phyloP scores from a whole-genome alignment of 2,113 vertebrate species.

The Dermatemys mawii region DNA sequence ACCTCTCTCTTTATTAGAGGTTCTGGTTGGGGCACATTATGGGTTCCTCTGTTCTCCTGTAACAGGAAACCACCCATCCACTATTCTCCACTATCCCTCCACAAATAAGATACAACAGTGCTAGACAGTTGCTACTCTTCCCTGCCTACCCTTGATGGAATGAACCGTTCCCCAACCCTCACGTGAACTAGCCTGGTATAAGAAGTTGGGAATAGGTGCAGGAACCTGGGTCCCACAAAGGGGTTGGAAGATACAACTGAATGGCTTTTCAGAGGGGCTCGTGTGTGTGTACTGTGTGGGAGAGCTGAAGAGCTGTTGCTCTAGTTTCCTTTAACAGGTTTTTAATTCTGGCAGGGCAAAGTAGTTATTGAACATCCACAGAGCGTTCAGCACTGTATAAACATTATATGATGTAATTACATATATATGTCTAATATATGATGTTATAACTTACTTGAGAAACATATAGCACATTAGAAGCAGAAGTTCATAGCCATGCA shows the following conservation, averaged over 20 bases:
- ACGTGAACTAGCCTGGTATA: not conserved
- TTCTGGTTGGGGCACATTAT: accelerated
- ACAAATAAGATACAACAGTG: not conserved
- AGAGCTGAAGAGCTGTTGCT: not conserved
- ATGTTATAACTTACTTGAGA: not conserved
- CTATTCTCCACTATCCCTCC: not conserved
- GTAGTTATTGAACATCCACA: not conserved
- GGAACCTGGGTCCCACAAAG: not conserved
- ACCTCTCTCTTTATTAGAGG: not conserved
- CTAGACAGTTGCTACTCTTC: not conserved
- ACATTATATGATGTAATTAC: not conserved
- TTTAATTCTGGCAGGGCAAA: not conserved
- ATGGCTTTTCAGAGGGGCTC: not conserved
- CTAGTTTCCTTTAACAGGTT: not conserved
- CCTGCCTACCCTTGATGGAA: not conserved
- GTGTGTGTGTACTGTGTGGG: accelerated
- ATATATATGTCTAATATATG: not conserved
- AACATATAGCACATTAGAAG: not conserved
- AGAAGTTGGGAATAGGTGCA: not conserved
- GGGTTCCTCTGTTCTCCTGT: not conserved
- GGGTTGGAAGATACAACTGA: not conserved
- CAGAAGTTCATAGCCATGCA: not conserved
- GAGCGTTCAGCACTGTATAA: not conserved
- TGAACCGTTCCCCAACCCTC: not conserved
- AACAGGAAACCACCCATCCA: not conserved